Evolutionary conservation across 35 echinoderm and acorn worm genomes (phyloP), one percentile per base, ranked within the genome.

Genomic region (Stichopus chloronotus): DNA sequence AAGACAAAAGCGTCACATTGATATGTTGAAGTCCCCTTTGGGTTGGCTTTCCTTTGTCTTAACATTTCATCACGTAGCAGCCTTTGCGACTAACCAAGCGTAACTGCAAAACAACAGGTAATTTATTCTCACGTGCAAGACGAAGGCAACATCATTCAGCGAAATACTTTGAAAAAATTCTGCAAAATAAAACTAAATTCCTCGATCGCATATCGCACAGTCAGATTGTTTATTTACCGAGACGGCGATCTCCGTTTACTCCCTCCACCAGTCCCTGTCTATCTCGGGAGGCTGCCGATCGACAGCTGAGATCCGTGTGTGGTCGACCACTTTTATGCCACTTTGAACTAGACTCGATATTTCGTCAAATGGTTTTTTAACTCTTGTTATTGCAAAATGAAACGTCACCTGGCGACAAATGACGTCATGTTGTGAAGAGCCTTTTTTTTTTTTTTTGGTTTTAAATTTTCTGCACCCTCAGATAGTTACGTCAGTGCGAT

Each of bases 121-220:
- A 85, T 85, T 85, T 85, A 85, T 85, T 74, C 69, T 74, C 69
- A 56, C 82, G 55, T 14, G 20, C 52, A 58, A 85, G 56, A 57
- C 12, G 30, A 43, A 43, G 13, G 20, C 21, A 58, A 85, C 17
- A 85, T 16, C 3, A 20, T 55, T 59, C 55, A 85, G 16, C 54
- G 21, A 85, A 85, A 85, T 85, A 85, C 22, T 85, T 85, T 85
- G 52, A 85, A 85, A 7, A 25, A 56, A 58, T 21, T 58, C 22
- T 85, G 11, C 5, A 84, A 12, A 58, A 83, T 58, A 25, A 85
- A 58, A 58, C 6, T 59, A 58, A 58, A 85, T 58, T 57, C 17
- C 57, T 20, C 58, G 54, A 9, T 85, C 82, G 82, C 55, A 85
- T 85, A 19, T 7, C 56, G 22, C 55, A 58, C 58, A 7, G 30